Evolutionary conservation across 2,113 vertebrate species (phyloP).

Genomic region (Paralichthys olivaceus): DNA sequence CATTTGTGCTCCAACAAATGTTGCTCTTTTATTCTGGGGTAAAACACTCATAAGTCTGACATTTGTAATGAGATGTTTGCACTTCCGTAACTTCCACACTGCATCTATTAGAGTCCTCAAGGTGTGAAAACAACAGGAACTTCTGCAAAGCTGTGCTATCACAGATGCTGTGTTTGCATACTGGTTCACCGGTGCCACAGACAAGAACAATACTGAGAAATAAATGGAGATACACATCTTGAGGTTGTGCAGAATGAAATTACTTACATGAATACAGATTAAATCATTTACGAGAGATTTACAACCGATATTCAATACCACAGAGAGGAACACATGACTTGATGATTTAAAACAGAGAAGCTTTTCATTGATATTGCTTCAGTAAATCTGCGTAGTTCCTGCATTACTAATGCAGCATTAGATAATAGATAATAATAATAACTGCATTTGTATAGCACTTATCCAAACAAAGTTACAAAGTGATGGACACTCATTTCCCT

Average conservation of each 20-base stretch:
- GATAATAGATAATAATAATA: too few relatives aligned
- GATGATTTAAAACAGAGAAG: not conserved
- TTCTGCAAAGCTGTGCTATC: too few relatives aligned
- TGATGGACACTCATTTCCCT: too few relatives aligned
- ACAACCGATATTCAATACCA: not conserved
- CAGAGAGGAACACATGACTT: not conserved
- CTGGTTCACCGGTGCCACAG: not conserved
- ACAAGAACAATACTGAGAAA: not conserved
- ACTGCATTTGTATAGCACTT: too few relatives aligned
- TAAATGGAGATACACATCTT: conserved; percentile 34
- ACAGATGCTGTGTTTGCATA: conserved; percentile 56
- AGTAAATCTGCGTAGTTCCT: too few relatives aligned
- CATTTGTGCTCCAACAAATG: not conserved
- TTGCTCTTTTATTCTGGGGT: not conserved
- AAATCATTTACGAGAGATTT: not conserved
- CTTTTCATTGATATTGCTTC: not conserved
- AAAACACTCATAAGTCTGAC: not conserved
- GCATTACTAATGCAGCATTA: too few relatives aligned
- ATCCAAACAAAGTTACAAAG: too few relatives aligned
- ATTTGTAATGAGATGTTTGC: not conserved
- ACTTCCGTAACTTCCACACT: not conserved
- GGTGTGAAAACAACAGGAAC: conserved; percentile 74
- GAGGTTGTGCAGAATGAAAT: conserved; percentile 13
- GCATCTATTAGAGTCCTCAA: conserved; percentile 1
- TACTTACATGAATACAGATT: not conserved